Conservation (phyloP, 2,888 invertebrate genomes). For the Trilocha varians region DNA sequence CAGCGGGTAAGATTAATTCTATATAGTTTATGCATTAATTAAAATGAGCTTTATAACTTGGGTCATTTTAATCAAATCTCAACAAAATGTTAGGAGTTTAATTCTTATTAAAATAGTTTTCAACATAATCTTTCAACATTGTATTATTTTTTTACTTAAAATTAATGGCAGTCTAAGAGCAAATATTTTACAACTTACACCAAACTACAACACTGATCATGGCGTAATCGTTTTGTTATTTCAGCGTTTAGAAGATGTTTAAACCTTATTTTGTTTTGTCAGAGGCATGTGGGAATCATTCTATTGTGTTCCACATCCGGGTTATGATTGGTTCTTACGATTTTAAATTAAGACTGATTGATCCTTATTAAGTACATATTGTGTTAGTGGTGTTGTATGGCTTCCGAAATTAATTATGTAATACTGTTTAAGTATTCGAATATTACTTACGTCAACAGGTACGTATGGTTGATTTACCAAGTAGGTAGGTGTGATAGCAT, state of each 20-base stretch:
- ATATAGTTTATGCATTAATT: no score
- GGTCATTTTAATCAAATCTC: no score
- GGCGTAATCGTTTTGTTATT: conserved; percentile 69
- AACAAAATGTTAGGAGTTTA: no score
- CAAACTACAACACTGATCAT: conserved; percentile 44
- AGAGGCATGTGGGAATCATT: conserved; percentile 71
- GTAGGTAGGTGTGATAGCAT: no score
- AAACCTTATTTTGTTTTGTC: conserved; percentile 66
- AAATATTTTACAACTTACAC: conserved; percentile 27
- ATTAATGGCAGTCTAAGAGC: no score
- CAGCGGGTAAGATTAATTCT: no score
- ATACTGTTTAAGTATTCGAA: background rate
- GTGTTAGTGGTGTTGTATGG: background rate
- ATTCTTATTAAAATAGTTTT: no score
- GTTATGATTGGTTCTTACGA: conserved; percentile 52
- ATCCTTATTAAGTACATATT: background rate
- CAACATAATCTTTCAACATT: no score
- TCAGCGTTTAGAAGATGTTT: conserved; percentile 66
- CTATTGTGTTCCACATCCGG: conserved; percentile 67
- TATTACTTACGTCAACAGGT: no score
- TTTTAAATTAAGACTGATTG: conserved; percentile 42
- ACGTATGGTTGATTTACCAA: no score
- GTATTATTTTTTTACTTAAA: conserved; percentile 4
- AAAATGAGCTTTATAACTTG: no score
- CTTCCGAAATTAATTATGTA: background rate